A percentile compares a stretch with the other conserved stretches of the same genome.
These are phyloP conservation scores for Chironomus tentans DNA, from an alignment of 2,888 invertebrate species.

Conservation along the genomic window DNA sequence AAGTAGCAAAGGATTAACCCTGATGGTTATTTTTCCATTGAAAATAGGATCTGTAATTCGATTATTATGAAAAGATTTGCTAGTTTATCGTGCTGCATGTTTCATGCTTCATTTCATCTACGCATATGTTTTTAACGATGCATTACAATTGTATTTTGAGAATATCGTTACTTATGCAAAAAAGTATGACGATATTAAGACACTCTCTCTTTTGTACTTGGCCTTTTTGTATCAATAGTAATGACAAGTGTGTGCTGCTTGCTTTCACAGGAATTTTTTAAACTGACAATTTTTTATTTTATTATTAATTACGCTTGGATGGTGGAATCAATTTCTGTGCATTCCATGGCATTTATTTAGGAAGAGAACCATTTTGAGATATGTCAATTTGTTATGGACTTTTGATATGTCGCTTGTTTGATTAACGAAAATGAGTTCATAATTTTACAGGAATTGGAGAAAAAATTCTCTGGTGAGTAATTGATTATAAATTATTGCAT, in stretches of 20 bases:
- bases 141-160: neutral
- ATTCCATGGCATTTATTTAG: slow-evolving; percentile 49
- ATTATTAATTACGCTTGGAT: neutral
- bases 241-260: neutral
- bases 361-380: slow-evolving; percentile 48
- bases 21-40: neutral
- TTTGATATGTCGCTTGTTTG: slow-evolving; percentile 46
- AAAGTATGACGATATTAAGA: neutral
- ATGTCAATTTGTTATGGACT: slow-evolving; percentile 48
- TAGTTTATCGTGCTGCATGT: neutral
- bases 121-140: neutral
- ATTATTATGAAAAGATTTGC: neutral
- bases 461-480: slow-evolving; percentile 43
- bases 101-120: neutral
- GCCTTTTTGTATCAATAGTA: slow-evolving; percentile 1
- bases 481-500: no score
- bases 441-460: slow-evolving; percentile 44
- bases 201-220: slow-evolving; percentile 1
- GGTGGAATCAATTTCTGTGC: slow-evolving; percentile 43
- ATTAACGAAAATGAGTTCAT: slow-evolving; percentile 45
- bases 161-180: neutral
- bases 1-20: neutral
- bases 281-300: neutral
- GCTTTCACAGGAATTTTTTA: neutral
- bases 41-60: slow-evolving; percentile 3